phyloP scores from a whole-genome alignment of 1,140 invertebrate species.

The Branchinecta lindahli region DNA sequence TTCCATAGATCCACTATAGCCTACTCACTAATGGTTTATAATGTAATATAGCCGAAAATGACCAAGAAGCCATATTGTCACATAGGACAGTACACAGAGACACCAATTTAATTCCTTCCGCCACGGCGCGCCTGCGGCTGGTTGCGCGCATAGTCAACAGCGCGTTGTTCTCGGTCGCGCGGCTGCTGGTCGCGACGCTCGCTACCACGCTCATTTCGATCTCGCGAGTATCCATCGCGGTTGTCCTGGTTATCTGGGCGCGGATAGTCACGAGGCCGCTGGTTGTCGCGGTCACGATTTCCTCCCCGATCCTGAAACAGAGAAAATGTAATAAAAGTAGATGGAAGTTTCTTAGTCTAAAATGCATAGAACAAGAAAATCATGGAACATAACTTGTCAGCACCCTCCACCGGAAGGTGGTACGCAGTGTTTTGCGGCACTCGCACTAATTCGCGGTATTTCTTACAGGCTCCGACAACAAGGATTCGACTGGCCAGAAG shows the following conservation, averaged over 20 bases:
- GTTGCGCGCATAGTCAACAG: not conserved
- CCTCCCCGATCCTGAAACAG: not conserved
- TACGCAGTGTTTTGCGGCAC: not conserved
- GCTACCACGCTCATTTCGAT: not conserved
- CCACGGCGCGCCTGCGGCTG: not conserved
- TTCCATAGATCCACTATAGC: not conserved
- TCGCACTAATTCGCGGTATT: too few species aligned
- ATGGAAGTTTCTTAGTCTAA: not conserved
- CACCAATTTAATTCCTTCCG: not conserved
- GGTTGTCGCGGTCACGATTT: not conserved
- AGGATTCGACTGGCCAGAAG: too few species aligned
- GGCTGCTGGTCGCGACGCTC: too few species aligned
- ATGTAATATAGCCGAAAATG: not conserved
- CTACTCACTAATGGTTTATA: conserved; percentile 2
- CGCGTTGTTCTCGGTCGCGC: not conserved
- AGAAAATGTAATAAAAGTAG: not conserved
- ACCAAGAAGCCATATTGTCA: not conserved
- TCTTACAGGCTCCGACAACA: too few species aligned
- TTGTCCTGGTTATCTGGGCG: not conserved
- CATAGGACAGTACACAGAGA: not conserved
- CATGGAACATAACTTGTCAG: not conserved
- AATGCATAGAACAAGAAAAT: not conserved
- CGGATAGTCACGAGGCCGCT: not conserved
- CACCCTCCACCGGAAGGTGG: not conserved
- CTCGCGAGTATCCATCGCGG: not conserved